Conservation (phyloP, 1,140 invertebrate species). For the Hestina assimilis region DNA sequence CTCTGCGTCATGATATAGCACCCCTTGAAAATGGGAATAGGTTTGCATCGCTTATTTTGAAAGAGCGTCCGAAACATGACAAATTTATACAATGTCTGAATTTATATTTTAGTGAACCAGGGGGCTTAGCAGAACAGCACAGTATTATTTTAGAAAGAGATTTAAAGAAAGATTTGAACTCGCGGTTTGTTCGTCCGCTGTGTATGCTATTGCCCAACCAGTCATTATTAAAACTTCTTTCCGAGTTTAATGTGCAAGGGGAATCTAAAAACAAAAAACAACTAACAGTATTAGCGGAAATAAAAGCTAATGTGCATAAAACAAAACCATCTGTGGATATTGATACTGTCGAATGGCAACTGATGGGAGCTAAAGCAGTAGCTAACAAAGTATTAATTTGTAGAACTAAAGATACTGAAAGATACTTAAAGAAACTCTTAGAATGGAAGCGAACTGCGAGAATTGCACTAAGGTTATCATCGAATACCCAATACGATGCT, state of each 20-base stretch:
- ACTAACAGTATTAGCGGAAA: constrained; percentile 23
- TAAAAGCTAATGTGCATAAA: constrained; percentile 41
- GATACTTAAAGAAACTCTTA: constrained; percentile 31
- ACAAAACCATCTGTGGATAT: constrained; percentile 38
- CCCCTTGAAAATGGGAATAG: constrained; percentile 25
- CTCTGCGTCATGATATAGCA: constrained; percentile 34
- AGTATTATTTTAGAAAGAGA: constrained; percentile 21
- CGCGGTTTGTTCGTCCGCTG: constrained; percentile 30
- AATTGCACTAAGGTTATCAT: constrained; percentile 33
- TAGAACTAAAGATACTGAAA: constrained; percentile 29
- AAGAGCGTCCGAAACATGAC: constrained; percentile 33
- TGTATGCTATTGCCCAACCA: constrained; percentile 18
- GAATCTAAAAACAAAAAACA: constrained; percentile 12
- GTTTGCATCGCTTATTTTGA: constrained; percentile 20
- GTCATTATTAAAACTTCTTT: constrained; percentile 5
- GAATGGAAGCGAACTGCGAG: constrained; percentile 30
- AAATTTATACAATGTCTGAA: constrained; percentile 38
- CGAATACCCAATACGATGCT: constrained; percentile 20
- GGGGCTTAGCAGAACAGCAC: constrained; percentile 40
- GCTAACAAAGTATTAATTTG: constrained; percentile 39
- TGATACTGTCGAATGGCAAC: constrained; percentile 31
- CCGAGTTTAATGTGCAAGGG: constrained; percentile 7
- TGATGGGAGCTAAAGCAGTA: constrained; percentile 43
- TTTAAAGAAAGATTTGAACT: constrained; percentile 13
- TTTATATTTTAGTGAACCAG: constrained; percentile 45